Conservation (phyloP, 2,888 invertebrate species). For the Netelia virgata region DNA sequence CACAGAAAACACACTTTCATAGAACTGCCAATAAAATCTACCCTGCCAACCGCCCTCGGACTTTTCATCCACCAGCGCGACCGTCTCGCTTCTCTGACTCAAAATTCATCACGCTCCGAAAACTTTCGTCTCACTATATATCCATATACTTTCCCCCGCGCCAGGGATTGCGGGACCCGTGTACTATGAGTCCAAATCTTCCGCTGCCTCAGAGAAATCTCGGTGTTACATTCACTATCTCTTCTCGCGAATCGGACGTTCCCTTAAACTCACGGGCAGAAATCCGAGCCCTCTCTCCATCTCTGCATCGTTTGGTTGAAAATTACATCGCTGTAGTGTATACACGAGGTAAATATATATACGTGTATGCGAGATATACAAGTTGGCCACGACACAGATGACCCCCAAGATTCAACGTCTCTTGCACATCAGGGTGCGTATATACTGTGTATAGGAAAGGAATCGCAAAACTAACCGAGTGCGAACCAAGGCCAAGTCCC, state of each 20-base stretch:
- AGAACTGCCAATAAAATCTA: conserved; percentile 62
- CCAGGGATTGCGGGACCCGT: neutral
- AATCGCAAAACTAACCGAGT: neutral
- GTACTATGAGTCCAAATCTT: conserved; percentile 2
- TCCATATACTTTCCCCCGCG: neutral
- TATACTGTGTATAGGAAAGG: conserved; percentile 4
- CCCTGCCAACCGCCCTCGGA: conserved; percentile 57
- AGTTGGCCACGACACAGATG: neutral
- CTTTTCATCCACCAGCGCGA: conserved; percentile 64
- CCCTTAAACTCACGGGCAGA: conserved; percentile 20
- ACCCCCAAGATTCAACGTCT: conserved; percentile 1
- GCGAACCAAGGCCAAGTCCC: conserved; percentile 13
- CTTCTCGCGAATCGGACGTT: conserved; percentile 44
- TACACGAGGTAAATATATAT: neutral
- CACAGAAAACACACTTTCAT: conserved; percentile 31
- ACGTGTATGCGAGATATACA: neutral
- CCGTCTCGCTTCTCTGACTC: conserved; percentile 63
- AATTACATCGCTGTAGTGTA: conserved; percentile 19
- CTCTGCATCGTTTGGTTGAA: conserved; percentile 4
- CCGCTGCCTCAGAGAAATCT: conserved; percentile 42
- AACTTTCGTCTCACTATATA: conserved; percentile 54
- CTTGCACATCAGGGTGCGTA: neutral
- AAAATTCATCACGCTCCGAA: conserved; percentile 66
- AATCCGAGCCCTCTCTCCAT: conserved; percentile 17
- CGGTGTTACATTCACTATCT: conserved; percentile 40